These are phyloP conservation scores for Sialia sialis DNA, from an alignment of 2,113 vertebrate genomes.

Conservation along the genomic window DNA sequence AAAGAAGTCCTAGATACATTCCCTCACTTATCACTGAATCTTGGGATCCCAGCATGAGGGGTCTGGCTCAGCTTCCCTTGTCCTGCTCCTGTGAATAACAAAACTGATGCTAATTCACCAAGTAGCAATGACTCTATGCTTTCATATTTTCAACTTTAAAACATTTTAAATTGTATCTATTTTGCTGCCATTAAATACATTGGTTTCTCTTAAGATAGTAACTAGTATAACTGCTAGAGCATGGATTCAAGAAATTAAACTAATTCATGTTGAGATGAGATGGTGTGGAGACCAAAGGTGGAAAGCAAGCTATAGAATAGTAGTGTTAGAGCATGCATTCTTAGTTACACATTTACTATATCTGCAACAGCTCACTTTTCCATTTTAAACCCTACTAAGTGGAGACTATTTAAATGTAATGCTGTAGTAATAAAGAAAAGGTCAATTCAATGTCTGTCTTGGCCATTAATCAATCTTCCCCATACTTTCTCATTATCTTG, in stretches of 20 bases:
- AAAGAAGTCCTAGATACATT: neutral
- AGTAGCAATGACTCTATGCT: neutral
- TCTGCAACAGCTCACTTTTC: slow-evolving; percentile 29
- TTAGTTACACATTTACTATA: slow-evolving; percentile 38
- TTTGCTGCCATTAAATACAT: neutral
- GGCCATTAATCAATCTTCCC: slow-evolving; percentile 66
- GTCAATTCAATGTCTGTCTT: slow-evolving; percentile 57
- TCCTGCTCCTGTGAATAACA: neutral
- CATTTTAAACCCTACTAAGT: slow-evolving; percentile 45
- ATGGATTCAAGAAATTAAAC: neutral
- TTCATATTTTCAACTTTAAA: neutral
- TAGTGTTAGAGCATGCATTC: neutral
- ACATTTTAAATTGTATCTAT: neutral
- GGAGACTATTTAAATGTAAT: slow-evolving; percentile 51
- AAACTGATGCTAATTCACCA: neutral
- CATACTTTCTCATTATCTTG: slow-evolving; percentile 62
- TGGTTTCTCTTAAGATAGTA: neutral
- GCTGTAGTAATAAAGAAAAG: slow-evolving; percentile 57
- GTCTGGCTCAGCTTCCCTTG: neutral
- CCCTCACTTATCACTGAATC: neutral
- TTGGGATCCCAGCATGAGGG: neutral
- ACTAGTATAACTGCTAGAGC: neutral
- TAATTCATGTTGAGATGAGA: neutral
- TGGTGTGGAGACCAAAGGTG: neutral
- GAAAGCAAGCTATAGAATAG: neutral